A percentile compares a stretch with the other conserved stretches of the same genome.
phyloP scores from a whole-genome alignment of 2,797 vertebrate genomes.

The Clarias pachynema region DNA sequence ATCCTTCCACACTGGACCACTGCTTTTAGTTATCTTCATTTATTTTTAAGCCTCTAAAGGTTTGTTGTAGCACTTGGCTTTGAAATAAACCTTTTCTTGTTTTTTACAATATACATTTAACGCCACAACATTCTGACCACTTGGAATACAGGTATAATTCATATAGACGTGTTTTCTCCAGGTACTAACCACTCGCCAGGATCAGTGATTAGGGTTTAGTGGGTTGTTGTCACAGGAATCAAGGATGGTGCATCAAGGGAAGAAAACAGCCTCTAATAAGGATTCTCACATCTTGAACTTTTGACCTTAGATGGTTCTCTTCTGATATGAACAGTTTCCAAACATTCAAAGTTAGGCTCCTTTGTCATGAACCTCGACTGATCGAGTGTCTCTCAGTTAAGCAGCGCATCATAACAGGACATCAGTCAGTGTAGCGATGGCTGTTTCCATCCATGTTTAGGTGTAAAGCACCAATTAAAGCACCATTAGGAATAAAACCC shows the following conservation, averaged over 20 bases:
- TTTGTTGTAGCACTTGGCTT: not conserved
- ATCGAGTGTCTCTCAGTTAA: slow-evolving; percentile 17
- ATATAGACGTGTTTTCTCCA: slow-evolving; percentile 83
- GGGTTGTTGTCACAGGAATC: not conserved
- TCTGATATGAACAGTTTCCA: not conserved
- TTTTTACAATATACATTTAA: slow-evolving; percentile 20
- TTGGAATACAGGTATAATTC: slow-evolving; percentile 14
- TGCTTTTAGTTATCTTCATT: not conserved
- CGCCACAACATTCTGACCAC: not conserved
- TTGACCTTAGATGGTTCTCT: not conserved
- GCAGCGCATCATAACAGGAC: slow-evolving; percentile 7
- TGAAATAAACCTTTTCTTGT: slow-evolving; percentile 53
- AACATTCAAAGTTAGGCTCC: not conserved
- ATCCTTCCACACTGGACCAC: not conserved
- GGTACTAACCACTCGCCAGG: slow-evolving; percentile 85
- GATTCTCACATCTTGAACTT: not conserved
- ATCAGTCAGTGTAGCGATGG: slow-evolving; percentile 53
- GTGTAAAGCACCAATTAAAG: slow-evolving; percentile 79
- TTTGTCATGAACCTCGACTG: not conserved
- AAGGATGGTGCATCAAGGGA: not conserved
- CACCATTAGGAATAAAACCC: slow-evolving; percentile 77
- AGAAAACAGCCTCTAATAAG: not conserved
- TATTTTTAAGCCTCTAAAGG: slow-evolving; percentile 11
- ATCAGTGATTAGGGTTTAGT: not conserved
- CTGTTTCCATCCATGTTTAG: slow-evolving; percentile 56